Conservation (phyloP, 2,888 invertebrate genomes). For the Xestia c-nigrum region DNA sequence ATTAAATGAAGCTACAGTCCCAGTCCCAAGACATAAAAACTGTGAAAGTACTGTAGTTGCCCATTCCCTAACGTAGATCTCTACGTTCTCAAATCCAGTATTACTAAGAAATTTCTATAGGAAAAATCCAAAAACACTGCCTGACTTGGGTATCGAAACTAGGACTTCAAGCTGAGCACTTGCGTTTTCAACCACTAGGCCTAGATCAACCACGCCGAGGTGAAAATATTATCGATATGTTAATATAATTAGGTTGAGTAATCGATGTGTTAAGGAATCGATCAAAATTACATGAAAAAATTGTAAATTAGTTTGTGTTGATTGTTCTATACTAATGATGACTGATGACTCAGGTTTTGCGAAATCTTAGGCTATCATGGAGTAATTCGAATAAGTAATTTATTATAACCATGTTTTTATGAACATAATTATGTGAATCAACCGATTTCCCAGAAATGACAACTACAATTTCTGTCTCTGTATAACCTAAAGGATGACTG, state of each 20-base stretch:
- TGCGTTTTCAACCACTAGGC: background rate
- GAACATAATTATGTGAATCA: no score
- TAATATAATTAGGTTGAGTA: background rate
- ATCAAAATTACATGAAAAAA: background rate
- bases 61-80: no score
- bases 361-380: background rate
- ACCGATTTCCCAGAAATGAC: no score
- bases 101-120: background rate
- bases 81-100: background rate
- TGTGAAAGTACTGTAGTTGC: no score
- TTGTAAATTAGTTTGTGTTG: background rate
- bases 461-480: no score
- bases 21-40: no score
- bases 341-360: background rate
- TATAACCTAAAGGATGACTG: no score
- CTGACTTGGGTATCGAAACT: background rate
- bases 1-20: no score
- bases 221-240: background rate
- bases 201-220: background rate
- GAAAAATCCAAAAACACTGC: background rate
- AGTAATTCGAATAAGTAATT: background rate
- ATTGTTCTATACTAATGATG: background rate
- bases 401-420: background rate
- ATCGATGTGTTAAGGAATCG: background rate
- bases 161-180: background rate